A percentile compares a stretch with the other conserved stretches of the same genome.
phyloP scores from a whole-genome alignment of 2,888 invertebrate species.

The Dascillus cervinus region DNA sequence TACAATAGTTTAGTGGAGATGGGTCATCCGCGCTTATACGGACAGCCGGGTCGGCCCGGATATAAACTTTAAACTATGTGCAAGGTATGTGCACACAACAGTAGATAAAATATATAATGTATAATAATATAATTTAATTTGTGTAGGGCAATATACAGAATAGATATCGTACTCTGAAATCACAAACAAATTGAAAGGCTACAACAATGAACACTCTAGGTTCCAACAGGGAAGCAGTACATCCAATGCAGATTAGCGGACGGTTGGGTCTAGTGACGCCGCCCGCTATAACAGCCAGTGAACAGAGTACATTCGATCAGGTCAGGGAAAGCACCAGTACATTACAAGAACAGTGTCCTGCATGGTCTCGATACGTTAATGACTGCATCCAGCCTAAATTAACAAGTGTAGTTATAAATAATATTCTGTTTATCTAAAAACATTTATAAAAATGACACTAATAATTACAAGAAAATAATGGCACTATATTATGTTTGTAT shows the following conservation, averaged over 20 bases:
- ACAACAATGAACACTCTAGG: constrained; percentile 45
- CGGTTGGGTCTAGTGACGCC: constrained; percentile 13
- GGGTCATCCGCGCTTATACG: constrained; percentile 37
- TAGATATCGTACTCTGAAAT: constrained; percentile 41
- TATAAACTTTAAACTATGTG: constrained; percentile 42
- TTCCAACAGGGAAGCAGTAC: constrained; percentile 44
- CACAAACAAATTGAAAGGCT: constrained; percentile 43
- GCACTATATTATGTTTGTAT: constrained; percentile 38
- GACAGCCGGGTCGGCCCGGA: constrained; percentile 31
- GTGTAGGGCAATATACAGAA: constrained; percentile 43
- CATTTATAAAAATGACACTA: constrained; percentile 45
- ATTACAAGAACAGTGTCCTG: constrained; percentile 37
- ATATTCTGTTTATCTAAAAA: constrained; percentile 43
- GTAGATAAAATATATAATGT: constrained; percentile 44
- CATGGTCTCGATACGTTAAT: constrained; percentile 36
- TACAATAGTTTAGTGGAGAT: constrained; percentile 65
- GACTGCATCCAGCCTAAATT: constrained; percentile 41
- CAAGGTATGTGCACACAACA: constrained; percentile 45
- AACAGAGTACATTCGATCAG: constrained; percentile 40
- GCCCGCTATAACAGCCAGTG: constrained; percentile 36
- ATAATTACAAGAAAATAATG: constrained; percentile 44
- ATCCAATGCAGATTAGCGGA: constrained; percentile 34
- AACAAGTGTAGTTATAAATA: constrained; percentile 43
- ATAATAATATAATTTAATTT: constrained; percentile 38
- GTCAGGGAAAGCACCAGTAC: constrained; percentile 41